A percentile compares a stretch with the other conserved stretches of the same genome.
Conservation (phyloP, 2,113 vertebrate genomes). For the Epinephelus lanceolatus region DNA sequence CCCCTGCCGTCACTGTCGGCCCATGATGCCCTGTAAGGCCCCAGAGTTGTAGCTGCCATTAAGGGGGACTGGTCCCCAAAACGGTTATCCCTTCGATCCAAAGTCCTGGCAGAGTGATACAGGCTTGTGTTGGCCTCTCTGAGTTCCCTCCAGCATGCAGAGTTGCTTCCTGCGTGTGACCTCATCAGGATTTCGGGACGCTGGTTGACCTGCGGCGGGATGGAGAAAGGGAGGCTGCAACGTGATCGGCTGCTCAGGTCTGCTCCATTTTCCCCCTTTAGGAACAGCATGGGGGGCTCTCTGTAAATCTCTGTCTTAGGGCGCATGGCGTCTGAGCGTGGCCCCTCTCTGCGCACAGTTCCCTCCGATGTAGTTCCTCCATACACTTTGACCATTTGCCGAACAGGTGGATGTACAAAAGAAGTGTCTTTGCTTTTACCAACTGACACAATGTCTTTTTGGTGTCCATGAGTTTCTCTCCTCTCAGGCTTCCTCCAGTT, state of each 20-base stretch:
- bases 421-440: conserved; percentile 68
- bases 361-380: conserved; percentile 71
- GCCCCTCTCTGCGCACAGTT: conserved; percentile 72
- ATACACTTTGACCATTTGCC: conserved; percentile 77
- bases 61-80: conserved; percentile 78
- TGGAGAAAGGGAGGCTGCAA: conserved; percentile 73
- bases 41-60: conserved; percentile 73
- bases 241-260: conserved; percentile 72
- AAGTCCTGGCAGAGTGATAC: conserved; percentile 83
- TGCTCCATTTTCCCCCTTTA: conserved; percentile 74
- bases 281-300: conserved; percentile 75
- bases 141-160: conserved; percentile 71
- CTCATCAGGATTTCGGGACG: conserved; percentile 78
- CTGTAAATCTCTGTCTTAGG: conserved; percentile 79
- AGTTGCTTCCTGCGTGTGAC: conserved; percentile 67
- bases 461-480: conserved; percentile 57
- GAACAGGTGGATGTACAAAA: conserved; percentile 57
- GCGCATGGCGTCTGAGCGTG: conserved; percentile 70
- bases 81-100: conserved; percentile 81
- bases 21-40: conserved; percentile 91
- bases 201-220: conserved; percentile 65
- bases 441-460: conserved; percentile 46
- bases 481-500: conserved; percentile 55
- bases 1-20: conserved; percentile 88
- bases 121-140: conserved; percentile 73